phyloP scores from a whole-genome alignment of 1,140 invertebrate genomes.

The Drosophila pruinosa region DNA sequence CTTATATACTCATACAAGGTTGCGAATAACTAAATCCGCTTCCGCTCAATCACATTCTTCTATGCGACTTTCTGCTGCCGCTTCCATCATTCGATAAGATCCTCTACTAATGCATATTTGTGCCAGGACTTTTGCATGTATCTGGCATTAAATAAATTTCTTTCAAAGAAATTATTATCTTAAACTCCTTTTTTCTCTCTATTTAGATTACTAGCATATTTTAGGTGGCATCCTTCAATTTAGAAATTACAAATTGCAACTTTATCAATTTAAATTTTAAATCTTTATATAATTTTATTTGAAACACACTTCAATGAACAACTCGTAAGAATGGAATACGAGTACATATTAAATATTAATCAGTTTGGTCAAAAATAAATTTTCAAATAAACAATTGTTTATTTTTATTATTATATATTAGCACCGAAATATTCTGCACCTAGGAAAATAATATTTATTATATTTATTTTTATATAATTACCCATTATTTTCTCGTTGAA shows the following conservation, averaged over 20 bases:
- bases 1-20: too few species aligned
- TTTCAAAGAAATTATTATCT: conserved; percentile 67
- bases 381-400: background rate
- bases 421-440: too few species aligned
- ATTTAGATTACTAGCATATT: conserved; percentile 65
- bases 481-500: too few species aligned
- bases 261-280: background rate
- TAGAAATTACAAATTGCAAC: conserved; percentile 8
- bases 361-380: too few species aligned
- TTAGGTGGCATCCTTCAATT: conserved; percentile 33
- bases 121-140: conserved; percentile 59
- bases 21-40: conserved; percentile 21
- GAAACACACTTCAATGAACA: too few species aligned
- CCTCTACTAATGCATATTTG: conserved; percentile 74
- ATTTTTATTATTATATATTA: background rate
- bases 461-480: too few species aligned
- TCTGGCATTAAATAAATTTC: conserved; percentile 80
- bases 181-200: background rate
- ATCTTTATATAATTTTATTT: background rate
- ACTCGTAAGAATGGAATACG: too few species aligned
- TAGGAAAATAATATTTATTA: too few species aligned
- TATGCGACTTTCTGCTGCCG: background rate
- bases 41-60: conserved; percentile 8
- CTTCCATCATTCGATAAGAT: conserved; percentile 41
- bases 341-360: too few species aligned